phyloP scores from a whole-genome alignment of 2,797 vertebrate genomes.

The Emydoidea blandingii region DNA sequence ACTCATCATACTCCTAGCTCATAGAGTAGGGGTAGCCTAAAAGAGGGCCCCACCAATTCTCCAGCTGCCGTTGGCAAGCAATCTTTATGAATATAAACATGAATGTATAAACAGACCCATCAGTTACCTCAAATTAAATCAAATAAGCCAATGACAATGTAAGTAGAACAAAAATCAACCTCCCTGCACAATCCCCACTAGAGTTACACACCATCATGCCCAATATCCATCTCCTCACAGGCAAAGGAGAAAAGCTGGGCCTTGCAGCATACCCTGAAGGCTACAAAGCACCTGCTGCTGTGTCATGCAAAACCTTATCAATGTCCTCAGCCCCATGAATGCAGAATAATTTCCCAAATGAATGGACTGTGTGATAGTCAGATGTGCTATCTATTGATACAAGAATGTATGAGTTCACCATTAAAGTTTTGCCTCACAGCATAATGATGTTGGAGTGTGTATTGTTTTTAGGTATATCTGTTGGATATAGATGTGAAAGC shows the following conservation, averaged over 20 bases:
- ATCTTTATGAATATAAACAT: not conserved
- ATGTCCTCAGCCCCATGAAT: not conserved
- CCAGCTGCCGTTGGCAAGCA: accelerated
- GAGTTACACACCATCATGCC: not conserved
- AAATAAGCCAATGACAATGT: accelerated
- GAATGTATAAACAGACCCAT: accelerated
- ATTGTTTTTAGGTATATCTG: not conserved
- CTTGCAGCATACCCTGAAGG: not conserved
- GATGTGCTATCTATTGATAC: not conserved
- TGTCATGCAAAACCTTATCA: accelerated
- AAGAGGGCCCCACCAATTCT: accelerated
- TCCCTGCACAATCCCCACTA: accelerated
- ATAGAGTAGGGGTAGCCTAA: accelerated
- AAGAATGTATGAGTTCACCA: accelerated
- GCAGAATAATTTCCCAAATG: not conserved
- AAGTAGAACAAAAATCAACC: accelerated
- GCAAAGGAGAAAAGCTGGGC: accelerated
- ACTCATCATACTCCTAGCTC: not conserved
- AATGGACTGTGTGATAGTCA: not conserved
- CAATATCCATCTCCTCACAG: accelerated
- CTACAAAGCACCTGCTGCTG: accelerated
- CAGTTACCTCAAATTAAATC: accelerated
- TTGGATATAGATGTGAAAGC: too few species aligned
- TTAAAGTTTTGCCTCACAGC: accelerated
- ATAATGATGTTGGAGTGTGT: accelerated